Conservation (phyloP, 2,797 vertebrate genomes). For the Pseudopleuronectes americanus region DNA sequence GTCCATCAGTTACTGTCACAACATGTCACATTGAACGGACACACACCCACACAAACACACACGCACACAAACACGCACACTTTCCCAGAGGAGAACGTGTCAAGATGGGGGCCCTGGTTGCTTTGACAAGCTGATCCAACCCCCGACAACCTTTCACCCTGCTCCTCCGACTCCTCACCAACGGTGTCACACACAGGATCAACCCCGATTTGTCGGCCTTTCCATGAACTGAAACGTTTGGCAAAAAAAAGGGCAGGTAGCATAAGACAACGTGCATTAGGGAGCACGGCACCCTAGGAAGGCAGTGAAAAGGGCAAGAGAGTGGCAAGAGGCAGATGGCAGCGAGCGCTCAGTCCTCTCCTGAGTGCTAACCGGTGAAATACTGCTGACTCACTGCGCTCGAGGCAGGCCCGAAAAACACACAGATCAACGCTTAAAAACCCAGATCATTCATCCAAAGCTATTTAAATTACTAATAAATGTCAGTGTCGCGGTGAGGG, state of each 20-base stretch:
- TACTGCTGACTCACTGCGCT: conserved; percentile 81
- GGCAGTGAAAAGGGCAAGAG: conserved; percentile 28
- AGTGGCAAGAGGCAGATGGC: conserved; percentile 61
- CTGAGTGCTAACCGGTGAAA: conserved; percentile 65
- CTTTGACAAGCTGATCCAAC: conserved; percentile 60
- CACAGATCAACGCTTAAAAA: conserved; percentile 33
- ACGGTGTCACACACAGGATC: conserved; percentile 30
- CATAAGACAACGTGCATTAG: conserved; percentile 12
- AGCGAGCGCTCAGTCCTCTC: conserved; percentile 52
- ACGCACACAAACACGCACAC: conserved; percentile 14
- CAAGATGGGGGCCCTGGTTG: conserved; percentile 58
- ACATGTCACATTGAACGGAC: conserved; percentile 69
- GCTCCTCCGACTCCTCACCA: conserved; percentile 20
- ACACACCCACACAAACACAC: conserved; percentile 22
- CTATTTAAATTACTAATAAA: conserved; percentile 5
- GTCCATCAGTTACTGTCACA: conserved; percentile 79
- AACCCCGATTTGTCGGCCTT: conserved; percentile 12
- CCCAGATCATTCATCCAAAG: conserved; percentile 7
- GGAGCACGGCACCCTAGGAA: conserved; percentile 6
- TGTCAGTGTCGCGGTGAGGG: neutral
- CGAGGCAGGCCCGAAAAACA: conserved; percentile 52
- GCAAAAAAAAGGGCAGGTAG: conserved; percentile 23
- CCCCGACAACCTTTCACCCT: conserved; percentile 69
- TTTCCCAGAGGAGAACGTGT: conserved; percentile 70
- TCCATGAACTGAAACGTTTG: neutral